phyloP scores from a whole-genome alignment of 2,888 invertebrate species.

The Patella caerulea region DNA sequence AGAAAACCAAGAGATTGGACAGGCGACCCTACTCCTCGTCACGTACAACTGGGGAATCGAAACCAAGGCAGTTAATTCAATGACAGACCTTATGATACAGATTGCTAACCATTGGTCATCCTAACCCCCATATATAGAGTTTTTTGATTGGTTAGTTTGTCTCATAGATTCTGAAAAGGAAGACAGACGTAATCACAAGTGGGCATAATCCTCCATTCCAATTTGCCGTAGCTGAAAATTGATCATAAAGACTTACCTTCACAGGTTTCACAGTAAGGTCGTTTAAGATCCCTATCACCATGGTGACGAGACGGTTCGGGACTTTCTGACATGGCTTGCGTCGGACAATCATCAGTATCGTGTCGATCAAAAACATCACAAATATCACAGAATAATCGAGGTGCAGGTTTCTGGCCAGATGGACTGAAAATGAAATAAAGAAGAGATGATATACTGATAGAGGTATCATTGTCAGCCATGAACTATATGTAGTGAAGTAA shows the following conservation, averaged over 20 bases:
- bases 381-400: constrained; percentile 95
- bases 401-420: constrained; percentile 73
- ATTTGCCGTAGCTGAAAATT: background rate
- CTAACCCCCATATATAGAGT: background rate
- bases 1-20: no score
- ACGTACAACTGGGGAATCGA: no score
- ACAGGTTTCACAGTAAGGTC: constrained; percentile 91
- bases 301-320: constrained; percentile 74
- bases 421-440: constrained; percentile 33
- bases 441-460: no score
- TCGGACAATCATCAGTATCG: constrained; percentile 97
- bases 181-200: background rate
- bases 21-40: no score
- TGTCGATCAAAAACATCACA: constrained; percentile 97
- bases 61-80: no score
- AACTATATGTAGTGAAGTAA: no score
- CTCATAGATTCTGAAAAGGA: background rate
- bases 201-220: no score
- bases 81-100: no score
- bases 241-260: constrained; percentile 74
- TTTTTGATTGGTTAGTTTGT: background rate
- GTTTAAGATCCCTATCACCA: constrained; percentile 66
- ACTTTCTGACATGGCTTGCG: constrained; percentile 78
- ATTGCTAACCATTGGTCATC: no score
- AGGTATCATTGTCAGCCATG: no score